Conservation (phyloP, 2,113 vertebrate genomes). For the Pogonocichla stellata region DNA sequence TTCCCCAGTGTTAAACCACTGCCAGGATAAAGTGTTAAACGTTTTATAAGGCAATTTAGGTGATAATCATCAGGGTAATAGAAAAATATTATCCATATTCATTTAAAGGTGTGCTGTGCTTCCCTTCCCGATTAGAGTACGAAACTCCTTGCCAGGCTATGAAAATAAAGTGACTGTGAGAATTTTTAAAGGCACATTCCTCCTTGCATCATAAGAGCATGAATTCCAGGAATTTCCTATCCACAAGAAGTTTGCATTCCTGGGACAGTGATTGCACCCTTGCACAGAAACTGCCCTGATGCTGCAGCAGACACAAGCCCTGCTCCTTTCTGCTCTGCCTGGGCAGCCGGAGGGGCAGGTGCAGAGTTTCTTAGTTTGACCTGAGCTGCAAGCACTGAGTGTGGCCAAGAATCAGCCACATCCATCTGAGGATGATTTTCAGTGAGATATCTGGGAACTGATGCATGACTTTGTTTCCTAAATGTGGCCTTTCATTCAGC, state of each 20-base stretch:
- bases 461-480: not conserved
- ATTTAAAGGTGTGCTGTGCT: slow-evolving; percentile 1
- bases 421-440: not conserved
- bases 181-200: slow-evolving; percentile 30
- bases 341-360: not conserved
- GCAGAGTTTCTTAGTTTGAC: not conserved
- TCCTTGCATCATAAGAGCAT: not conserved
- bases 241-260: slow-evolving; percentile 45
- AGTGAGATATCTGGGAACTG: not conserved
- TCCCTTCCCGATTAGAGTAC: not conserved
- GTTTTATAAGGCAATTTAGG: not conserved
- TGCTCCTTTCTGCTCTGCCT: not conserved
- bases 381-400: fast-evolving
- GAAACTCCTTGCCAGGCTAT: not conserved
- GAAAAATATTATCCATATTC: slow-evolving; percentile 18
- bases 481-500: not conserved
- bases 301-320: not conserved
- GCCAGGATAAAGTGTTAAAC: not conserved
- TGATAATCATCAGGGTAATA: slow-evolving; percentile 9
- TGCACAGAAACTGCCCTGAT: not conserved
- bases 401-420: not conserved
- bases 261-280: not conserved
- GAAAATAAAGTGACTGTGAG: slow-evolving; percentile 4
- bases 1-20: not conserved
- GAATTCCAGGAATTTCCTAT: slow-evolving; percentile 68